These are phyloP conservation scores for Momotus momota DNA, from an alignment of 2,797 vertebrate genomes.

Conservation along the genomic window DNA sequence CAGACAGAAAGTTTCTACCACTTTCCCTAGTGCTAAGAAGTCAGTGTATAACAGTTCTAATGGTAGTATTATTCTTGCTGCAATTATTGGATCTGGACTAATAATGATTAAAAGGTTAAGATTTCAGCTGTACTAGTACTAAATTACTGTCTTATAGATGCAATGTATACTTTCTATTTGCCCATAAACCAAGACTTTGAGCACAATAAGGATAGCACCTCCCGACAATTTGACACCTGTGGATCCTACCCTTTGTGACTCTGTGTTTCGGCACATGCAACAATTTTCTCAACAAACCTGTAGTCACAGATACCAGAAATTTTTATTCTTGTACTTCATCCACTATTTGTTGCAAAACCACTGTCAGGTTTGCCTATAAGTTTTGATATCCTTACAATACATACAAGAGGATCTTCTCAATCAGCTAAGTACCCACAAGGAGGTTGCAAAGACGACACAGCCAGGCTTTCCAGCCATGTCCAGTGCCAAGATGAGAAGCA, in stretches of 20 bases:
- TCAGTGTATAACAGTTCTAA: background rate
- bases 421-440: background rate
- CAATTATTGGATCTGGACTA: background rate
- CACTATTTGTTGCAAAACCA: background rate
- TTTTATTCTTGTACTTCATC: background rate
- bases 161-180: too few relatives aligned
- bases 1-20: background rate
- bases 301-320: background rate
- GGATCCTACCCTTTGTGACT: background rate
- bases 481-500: too few relatives aligned
- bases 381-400: background rate
- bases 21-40: background rate
- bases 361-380: background rate
- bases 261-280: background rate
- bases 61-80: background rate
- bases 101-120: background rate
- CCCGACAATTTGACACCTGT: background rate
- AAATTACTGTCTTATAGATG: background rate
- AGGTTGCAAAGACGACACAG: background rate
- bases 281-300: background rate
- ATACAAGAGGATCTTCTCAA: too few relatives aligned
- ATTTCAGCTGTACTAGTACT: background rate
- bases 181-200: background rate
- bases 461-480: too few relatives aligned
- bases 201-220: background rate